Evolutionary conservation across 2,113 vertebrate species (phyloP), one percentile per base, ranked within the genome.

Genomic region (Alexandromys fortis): DNA sequence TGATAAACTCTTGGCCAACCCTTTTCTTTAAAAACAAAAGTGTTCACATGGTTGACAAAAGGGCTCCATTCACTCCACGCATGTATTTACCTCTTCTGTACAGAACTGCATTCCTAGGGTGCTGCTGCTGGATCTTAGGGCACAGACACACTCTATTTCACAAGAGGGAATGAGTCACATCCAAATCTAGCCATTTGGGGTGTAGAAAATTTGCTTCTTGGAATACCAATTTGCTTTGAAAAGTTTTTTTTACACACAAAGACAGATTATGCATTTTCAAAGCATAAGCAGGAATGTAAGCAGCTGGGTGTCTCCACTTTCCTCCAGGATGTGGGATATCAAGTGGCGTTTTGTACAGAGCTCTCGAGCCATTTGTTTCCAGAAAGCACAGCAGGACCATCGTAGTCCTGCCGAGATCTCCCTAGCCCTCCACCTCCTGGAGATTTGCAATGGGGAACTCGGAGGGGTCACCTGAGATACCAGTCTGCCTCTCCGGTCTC

Each of bases 191-290:
- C 22, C 35, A 91, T 47, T 49, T 55, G 73, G 67, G 26, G 26
- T 49, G 24, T 67, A 63, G 63, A 82, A 89, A n/a, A 13, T 90
- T 58, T 94, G 87, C 21, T 94, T 97, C 72, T 30, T 65, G 35
- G 52, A 91, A 77, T 79, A 47, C 79, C 75, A 49, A 26, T 88
- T 94, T 55, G 30, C 33, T 63, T 95, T 38, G 0, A 92, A 75
- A 96, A 76, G 14, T n/a, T 78, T 83, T 83, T 83, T 85, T 49
- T 87, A 58, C 7, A 26, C 68, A 58, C 86, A 73, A 30, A 38
- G 47, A 30, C 73, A 55, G 49, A 38, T 11, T 73, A 11, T 58
- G 68, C 3, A 58, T 75, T 42, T 42, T 17, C 16, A 55, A 79
- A 94, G 21, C 12, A 65, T 58, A 61, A 90, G 58, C 55, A 81